Evolutionary conservation across 1,140 invertebrate species (phyloP).

Genomic region (Eurosta solidaginis): DNA sequence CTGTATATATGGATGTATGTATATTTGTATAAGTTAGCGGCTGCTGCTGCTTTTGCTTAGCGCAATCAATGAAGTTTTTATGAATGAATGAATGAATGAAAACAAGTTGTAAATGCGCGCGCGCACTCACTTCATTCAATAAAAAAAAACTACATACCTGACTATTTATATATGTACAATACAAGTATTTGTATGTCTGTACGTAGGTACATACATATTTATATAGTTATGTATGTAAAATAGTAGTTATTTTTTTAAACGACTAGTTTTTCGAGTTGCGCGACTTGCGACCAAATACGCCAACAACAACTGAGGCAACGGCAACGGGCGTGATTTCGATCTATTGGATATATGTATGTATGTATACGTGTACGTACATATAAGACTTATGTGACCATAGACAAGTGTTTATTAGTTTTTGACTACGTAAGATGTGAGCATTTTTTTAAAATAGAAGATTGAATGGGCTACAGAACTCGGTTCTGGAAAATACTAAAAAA

Average conservation of each 20-base stretch:
- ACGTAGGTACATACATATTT: background rate
- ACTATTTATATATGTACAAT: background rate
- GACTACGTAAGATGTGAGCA: no score
- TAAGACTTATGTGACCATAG: background rate
- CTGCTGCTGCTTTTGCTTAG: background rate
- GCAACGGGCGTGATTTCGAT: conserved; percentile 18
- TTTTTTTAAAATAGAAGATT: background rate
- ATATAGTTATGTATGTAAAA: background rate
- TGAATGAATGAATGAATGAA: conserved; percentile 18
- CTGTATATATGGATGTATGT: background rate
- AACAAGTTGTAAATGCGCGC: conserved; percentile 26
- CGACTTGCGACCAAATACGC: conserved; percentile 15
- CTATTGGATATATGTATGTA: background rate
- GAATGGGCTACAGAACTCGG: no score
- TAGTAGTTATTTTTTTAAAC: background rate
- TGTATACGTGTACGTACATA: background rate
- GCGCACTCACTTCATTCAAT: conserved; percentile 24
- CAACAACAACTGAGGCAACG: background rate
- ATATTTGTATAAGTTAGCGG: no score
- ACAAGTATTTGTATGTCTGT: background rate
- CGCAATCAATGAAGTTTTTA: conserved; percentile 23
- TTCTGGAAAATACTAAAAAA: background rate
- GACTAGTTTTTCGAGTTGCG: conserved; percentile 27
- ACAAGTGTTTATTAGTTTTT: background rate
- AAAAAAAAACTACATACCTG: background rate